Evolutionary conservation across 2,888 invertebrate genomes (phyloP), one percentile per base, ranked within the genome.

Genomic region (Mythimna ferrago): DNA sequence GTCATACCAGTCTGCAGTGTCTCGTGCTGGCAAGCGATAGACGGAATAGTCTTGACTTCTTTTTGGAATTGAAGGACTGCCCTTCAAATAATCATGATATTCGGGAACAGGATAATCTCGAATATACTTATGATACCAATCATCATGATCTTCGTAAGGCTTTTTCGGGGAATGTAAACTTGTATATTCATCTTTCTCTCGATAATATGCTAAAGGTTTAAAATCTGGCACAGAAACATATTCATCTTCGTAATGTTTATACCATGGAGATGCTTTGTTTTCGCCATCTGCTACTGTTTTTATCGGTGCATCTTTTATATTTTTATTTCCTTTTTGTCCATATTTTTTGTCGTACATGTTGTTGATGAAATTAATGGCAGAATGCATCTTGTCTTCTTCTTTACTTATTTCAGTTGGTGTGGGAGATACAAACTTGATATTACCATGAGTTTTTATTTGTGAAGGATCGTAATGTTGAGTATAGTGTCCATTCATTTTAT

Each of bases 401-500:
- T 58, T 69, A 14, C 53, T 65, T 60, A 35, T 26, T 64, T 73
- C 16, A 35, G 26, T 60, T 44, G 61, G 53, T 21, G 60, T 9
- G 3, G 71, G 44, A 51, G 62, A 41, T 19, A 60, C 11, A 9
- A 65, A 44, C 53, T 64, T 32, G 0, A 41, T 58, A 51, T 67
- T n/a, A n/a, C 38, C 51, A 51, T 64, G 48, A 14, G 26, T 10
- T 60, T 64, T 71, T 2, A 35, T 21, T 63, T 64, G 26, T 56
- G 48, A 61, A 1, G 44, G 16, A 58, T 70, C 35, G 32, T 71
- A 64, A 32, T 68, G 35, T 19, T 70, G 61, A 19, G 11, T 68
- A 54, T 72, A 63, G 10, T 26, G 78, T 19, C 66, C 71, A 66
- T 72, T 63, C 10, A 48, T 68, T 84, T 88, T 89, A 66, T 87